Evolutionary conservation across 1,140 invertebrate species (phyloP).

Genomic region (Cydia amplana): DNA sequence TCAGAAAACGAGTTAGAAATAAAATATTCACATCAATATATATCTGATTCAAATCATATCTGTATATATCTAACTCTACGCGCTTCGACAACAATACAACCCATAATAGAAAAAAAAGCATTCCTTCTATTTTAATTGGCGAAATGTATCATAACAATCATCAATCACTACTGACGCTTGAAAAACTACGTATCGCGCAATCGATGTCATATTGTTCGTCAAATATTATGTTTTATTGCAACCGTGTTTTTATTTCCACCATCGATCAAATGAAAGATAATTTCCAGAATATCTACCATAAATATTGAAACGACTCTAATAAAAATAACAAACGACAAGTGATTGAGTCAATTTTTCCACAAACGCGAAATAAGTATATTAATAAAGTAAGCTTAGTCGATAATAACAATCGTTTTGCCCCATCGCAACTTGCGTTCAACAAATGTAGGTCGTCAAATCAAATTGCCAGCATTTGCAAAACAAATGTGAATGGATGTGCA

Average conservation of each 20-base stretch:
- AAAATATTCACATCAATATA: no score
- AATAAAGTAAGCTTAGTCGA: background rate
- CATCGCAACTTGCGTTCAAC: slow-evolving; percentile 3
- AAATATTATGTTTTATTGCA: background rate
- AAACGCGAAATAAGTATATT: slow-evolving; percentile 5
- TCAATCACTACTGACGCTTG: no score
- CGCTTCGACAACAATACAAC: no score
- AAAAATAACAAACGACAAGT: background rate
- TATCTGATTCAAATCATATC: no score
- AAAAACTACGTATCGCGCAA: no score
- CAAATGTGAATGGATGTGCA: slow-evolving; percentile 25
- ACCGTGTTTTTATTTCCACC: background rate
- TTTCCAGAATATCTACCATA: background rate
- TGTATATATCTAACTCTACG: no score
- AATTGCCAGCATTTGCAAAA: slow-evolving; percentile 29
- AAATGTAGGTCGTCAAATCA: slow-evolving; percentile 30
- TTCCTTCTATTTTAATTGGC: no score
- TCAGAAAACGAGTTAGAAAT: no score
- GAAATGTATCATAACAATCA: no score
- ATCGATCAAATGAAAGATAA: background rate
- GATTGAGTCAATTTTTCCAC: background rate
- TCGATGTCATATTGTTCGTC: no score
- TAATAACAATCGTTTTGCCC: slow-evolving; percentile 12
- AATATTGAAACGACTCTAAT: background rate
- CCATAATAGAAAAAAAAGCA: no score